Percentiles rank a stretch among this genome's conserved stretches.
Evolutionary conservation across 2,888 invertebrate species (phyloP).

Genomic region (Macaria liturata): DNA sequence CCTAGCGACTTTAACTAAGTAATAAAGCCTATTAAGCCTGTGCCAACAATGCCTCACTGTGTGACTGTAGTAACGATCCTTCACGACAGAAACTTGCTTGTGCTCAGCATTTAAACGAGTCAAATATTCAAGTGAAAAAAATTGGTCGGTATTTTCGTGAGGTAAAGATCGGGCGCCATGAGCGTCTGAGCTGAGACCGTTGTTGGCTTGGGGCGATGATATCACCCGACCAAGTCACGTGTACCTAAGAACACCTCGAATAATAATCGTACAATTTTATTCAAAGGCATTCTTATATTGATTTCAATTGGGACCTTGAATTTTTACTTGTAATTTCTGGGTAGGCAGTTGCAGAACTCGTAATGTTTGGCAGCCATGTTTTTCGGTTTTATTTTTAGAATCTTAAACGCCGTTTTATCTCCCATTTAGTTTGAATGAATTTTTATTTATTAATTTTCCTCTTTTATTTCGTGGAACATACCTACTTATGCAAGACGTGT

Average conservation of each 20-base stretch:
- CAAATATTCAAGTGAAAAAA: constrained; percentile 15
- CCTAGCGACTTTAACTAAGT: constrained; percentile 2
- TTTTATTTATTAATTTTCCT: no score
- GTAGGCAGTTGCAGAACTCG: constrained; percentile 11
- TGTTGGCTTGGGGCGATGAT: constrained; percentile 47
- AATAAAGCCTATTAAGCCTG: constrained; percentile 6
- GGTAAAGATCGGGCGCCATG: constrained; percentile 46
- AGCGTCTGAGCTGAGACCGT: constrained; percentile 33
- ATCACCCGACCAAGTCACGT: constrained; percentile 43
- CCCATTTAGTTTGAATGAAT: no score
- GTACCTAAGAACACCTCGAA: constrained; percentile 41
- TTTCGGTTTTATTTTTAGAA: no score
- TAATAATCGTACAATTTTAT: constrained; percentile 32
- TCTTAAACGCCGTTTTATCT: no score
- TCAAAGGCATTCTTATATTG: constrained; percentile 33
- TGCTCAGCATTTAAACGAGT: constrained; percentile 13
- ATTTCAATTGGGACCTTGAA: constrained; percentile 27
- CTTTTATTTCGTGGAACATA: no score
- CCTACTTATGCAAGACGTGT: neutral
- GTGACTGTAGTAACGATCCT: constrained; percentile 1
- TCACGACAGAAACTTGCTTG: constrained; percentile 15
- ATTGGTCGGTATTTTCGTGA: constrained; percentile 12
- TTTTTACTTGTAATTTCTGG: constrained; percentile 5
- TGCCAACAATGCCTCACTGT: constrained; percentile 8
- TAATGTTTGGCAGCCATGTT: constrained; percentile 17